A percentile compares a stretch with the other conserved stretches of the same genome.
Conservation (phyloP, 2,113 vertebrate genomes). For the Origma solitaria region DNA sequence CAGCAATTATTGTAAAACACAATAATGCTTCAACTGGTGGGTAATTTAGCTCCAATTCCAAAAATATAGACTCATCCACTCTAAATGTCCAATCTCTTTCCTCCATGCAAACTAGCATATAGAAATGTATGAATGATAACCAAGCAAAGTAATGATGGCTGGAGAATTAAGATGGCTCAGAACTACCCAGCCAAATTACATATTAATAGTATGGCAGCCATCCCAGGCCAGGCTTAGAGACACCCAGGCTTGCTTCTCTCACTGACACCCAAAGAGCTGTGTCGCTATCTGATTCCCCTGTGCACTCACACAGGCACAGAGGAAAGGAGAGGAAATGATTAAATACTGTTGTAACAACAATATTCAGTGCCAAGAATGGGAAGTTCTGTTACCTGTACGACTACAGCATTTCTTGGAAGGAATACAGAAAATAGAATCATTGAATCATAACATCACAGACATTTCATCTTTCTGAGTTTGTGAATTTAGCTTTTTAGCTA, state of each 20-base stretch:
- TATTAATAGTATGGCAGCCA: background rate
- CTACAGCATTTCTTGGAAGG: background rate
- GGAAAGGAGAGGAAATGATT: background rate
- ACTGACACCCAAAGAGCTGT: background rate
- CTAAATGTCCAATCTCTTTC: background rate
- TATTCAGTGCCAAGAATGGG: background rate
- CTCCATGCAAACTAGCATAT: background rate
- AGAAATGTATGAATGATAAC: slow-evolving; percentile 16
- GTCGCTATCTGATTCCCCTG: background rate
- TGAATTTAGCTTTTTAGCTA: background rate
- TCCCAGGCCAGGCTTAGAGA: background rate
- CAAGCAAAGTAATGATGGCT: background rate
- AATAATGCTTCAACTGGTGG: slow-evolving; percentile 7
- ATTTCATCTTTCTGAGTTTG: background rate
- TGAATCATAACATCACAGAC: background rate
- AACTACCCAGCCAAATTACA: background rate
- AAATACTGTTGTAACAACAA: background rate
- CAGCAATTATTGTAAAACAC: slow-evolving; percentile 49
- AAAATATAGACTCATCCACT: slow-evolving; percentile 17
- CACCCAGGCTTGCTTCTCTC: background rate
- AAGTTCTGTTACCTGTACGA: background rate
- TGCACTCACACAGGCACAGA: background rate
- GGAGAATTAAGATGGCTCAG: background rate
- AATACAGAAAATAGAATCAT: background rate
- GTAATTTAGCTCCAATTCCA: slow-evolving; percentile 24